Evolutionary conservation across 2,888 invertebrate genomes (phyloP), one percentile per base, ranked within the genome.

Genomic region (Clitarchus hookeri): DNA sequence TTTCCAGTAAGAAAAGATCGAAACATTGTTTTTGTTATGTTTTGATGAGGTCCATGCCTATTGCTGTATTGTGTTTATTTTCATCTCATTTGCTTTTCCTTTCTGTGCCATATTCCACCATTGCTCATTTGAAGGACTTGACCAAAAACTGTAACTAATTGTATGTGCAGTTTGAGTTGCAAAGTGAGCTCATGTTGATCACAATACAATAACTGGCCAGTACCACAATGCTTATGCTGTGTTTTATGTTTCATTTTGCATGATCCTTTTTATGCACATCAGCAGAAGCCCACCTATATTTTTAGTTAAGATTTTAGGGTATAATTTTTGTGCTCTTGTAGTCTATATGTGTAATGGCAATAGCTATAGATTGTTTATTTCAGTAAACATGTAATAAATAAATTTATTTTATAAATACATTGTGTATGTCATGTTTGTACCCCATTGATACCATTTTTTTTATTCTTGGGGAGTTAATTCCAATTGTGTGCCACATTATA

Each of bases 121-220:
- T 53, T 65, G 19, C n/a, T 65, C n/a, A n/a, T 23, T 65, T 65
- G 65, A 65, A 19, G 11, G 11, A 65, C 65, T n/a, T n/a, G n/a
- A 19, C 16, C 11, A n/a, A n/a, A n/a, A n/a, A 23, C 65, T 65
- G n/a, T n/a, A 36, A 36, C 36, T 36, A 36, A 36, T 65, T 23
- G 6, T n/a, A 8, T 65, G 11, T 2, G n/a, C 16, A 65, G 65
- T 19, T 23, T 23, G 53, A 65, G n/a, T 65, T 65, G 8, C 23
- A 9, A 65, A 65, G 65, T 65, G 65, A 19, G 65, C 53, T 53
- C 12, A 53, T 65, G 16, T 65, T 19, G 65, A 65, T 8, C 65
- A n/a, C 65, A 65, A 65, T 23, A n/a, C 65, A 65, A 65, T 23
- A 65, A 65, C 65, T 65, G 65, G 65, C 65, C 65, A 65, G 65